A percentile compares a stretch with the other conserved stretches of the same genome.
phyloP scores from a whole-genome alignment of 2,888 invertebrate species.

The Eutolmus rufibarbis region DNA sequence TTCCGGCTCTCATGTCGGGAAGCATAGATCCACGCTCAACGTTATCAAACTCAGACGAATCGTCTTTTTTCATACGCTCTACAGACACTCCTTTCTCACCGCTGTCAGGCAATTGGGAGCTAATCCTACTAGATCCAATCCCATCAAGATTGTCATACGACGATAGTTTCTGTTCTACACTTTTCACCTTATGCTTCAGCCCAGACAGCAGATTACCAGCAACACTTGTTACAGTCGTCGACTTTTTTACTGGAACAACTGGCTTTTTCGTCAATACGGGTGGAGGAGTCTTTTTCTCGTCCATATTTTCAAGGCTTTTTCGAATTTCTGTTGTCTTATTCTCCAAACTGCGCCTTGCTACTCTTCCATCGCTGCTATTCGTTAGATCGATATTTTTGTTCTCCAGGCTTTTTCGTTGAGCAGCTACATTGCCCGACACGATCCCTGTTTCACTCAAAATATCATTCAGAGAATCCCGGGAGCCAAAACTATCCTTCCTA shows the following conservation, averaged over 20 bases:
- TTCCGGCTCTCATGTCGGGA: conserved; percentile 71
- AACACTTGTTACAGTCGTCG: conserved; percentile 68
- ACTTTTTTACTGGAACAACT: conserved; percentile 72
- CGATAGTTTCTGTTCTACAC: conserved; percentile 66
- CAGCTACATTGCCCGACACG: conserved; percentile 63
- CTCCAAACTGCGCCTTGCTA: conserved; percentile 46
- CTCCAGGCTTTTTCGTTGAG: conserved; percentile 66
- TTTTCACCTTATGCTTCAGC: conserved; percentile 68
- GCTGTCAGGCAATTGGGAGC: conserved; percentile 52
- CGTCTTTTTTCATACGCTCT: conserved; percentile 56
- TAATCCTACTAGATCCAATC: conserved; percentile 62
- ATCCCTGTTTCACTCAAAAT: conserved; percentile 60
- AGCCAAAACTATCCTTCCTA: conserved; percentile 61
- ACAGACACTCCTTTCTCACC: conserved; percentile 52
- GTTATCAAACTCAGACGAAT: conserved; percentile 68
- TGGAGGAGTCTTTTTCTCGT: conserved; percentile 64
- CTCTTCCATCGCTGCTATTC: conserved; percentile 32
- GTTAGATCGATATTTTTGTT: conserved; percentile 59
- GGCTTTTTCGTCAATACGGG: conserved; percentile 70
- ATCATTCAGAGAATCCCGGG: conserved; percentile 61
- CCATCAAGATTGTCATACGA: conserved; percentile 64
- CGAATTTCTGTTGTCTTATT: conserved; percentile 54
- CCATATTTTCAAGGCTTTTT: conserved; percentile 60
- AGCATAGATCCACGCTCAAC: conserved; percentile 70
- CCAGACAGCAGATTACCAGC: conserved; percentile 69